Evolutionary conservation across 1,140 invertebrate genomes (phyloP).

Genomic region (Mylabris phalerata): DNA sequence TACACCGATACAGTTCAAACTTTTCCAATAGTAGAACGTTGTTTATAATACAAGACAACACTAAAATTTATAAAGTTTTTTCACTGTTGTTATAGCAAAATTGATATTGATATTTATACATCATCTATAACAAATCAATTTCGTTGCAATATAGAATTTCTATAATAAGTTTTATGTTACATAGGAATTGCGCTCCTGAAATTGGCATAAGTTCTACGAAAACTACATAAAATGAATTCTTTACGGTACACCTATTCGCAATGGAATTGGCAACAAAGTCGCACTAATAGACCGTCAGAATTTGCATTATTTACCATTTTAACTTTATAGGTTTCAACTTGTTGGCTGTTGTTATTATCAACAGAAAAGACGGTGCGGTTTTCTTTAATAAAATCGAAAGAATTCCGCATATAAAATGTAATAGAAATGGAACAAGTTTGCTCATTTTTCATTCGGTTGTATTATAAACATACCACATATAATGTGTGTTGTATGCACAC

Average conservation of each 20-base stretch:
- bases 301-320: conserved; percentile 13
- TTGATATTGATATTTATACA: conserved; percentile 1
- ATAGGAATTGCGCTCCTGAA: too few species aligned
- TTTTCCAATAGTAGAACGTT: conserved; percentile 8
- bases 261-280: conserved; percentile 13
- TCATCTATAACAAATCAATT: conserved; percentile 1
- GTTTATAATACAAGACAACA: too few species aligned
- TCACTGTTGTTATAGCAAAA: not conserved
- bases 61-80: not conserved
- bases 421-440: conserved; percentile 1
- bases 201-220: too few species aligned
- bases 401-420: not conserved
- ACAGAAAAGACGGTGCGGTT: conserved; percentile 6
- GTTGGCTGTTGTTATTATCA: not conserved
- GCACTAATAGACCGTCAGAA: conserved; percentile 10
- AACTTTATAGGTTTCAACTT: conserved; percentile 7
- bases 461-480: too few species aligned
- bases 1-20: conserved; percentile 8
- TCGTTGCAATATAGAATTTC: too few species aligned
- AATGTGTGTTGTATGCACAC: too few species aligned
- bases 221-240: too few species aligned
- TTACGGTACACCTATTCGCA: too few species aligned
- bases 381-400: not conserved
- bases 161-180: too few species aligned
- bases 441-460: not conserved